Percentiles rank a stretch among this genome's conserved stretches.
Evolutionary conservation across 2,113 vertebrate species (phyloP).

Genomic region (Galbula dea): DNA sequence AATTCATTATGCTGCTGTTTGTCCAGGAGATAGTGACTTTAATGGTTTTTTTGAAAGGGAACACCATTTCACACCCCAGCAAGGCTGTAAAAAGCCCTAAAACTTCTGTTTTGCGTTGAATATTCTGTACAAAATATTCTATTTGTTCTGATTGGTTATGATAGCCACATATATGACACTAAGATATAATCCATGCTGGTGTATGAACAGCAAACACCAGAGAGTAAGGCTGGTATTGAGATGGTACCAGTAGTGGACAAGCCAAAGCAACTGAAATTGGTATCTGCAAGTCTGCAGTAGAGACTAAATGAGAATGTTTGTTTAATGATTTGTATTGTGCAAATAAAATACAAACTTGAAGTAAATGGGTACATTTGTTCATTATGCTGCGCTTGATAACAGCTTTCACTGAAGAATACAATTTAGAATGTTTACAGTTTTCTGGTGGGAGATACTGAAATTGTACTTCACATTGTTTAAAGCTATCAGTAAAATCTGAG

Average conservation of each 20-base stretch:
- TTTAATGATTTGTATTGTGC: slow-evolving; percentile 26
- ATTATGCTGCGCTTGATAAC: not conserved
- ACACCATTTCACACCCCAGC: not conserved
- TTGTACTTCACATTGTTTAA: not conserved
- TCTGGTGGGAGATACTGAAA: not conserved
- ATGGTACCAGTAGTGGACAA: not conserved
- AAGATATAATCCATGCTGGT: not conserved
- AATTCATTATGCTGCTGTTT: not conserved
- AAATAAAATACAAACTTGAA: slow-evolving; percentile 36
- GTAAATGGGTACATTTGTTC: not conserved
- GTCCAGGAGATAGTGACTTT: not conserved
- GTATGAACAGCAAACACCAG: not conserved
- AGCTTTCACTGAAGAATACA: not conserved
- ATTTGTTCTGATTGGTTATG: not conserved
- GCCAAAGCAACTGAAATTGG: not conserved
- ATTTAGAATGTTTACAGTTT: not conserved
- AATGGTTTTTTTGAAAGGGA: not conserved
- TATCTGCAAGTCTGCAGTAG: not conserved
- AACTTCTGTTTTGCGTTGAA: not conserved
- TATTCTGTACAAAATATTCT: not conserved
- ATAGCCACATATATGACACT: not conserved
- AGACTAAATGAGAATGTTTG: not conserved
- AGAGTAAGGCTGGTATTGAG: not conserved
- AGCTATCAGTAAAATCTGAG: not conserved
- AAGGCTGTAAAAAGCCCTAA: not conserved